Conservation (phyloP, 1,140 invertebrate species). For the Cydia amplana region DNA sequence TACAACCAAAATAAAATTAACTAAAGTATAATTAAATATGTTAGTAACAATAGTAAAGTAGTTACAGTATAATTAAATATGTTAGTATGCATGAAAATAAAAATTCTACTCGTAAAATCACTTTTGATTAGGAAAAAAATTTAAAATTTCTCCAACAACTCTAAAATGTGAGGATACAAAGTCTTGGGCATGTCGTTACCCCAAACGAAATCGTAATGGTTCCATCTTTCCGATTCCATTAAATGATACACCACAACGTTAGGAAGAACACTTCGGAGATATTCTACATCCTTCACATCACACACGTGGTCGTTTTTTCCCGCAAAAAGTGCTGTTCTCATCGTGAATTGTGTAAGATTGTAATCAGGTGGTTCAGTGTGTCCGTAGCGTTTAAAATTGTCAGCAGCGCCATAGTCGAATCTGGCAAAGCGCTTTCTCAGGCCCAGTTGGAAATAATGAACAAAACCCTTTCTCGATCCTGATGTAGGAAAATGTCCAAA, state of each 20-base stretch:
- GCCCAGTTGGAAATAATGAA: neutral
- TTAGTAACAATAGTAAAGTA: no score
- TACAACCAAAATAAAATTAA: no score
- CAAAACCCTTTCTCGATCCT: neutral
- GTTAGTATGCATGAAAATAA: neutral
- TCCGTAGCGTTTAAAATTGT: neutral
- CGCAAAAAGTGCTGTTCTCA: neutral
- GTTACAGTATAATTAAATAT: no score
- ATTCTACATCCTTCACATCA: neutral
- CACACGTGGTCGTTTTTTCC: neutral
- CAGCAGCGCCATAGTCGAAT: neutral
- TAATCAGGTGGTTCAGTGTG: neutral
- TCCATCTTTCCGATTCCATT: neutral
- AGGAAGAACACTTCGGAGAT: neutral
- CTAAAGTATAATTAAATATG: no score
- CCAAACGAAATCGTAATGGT: neutral
- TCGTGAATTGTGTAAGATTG: neutral
- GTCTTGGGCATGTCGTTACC: neutral
- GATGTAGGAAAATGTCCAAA: slow-evolving; percentile 5
- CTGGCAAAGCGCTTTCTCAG: neutral
- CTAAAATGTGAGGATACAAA: neutral
- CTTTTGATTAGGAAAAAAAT: neutral
- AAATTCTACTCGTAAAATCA: neutral
- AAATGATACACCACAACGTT: neutral
- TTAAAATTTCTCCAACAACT: neutral